Evolutionary conservation across 2,113 vertebrate genomes (phyloP).

Genomic region (Carollia perspicillata): DNA sequence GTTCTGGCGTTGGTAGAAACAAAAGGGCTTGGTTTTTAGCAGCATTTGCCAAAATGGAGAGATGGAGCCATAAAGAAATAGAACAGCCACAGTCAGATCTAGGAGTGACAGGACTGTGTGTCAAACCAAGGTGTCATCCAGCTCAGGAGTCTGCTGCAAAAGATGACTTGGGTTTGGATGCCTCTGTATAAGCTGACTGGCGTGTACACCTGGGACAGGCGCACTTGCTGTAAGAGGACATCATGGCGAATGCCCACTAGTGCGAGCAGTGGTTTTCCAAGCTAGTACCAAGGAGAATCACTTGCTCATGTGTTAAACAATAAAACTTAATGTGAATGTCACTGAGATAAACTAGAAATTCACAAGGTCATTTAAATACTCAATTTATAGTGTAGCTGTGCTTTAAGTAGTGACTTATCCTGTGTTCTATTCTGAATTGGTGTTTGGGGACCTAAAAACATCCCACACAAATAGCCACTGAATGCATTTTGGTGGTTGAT

Average conservation of each 20-base stretch:
- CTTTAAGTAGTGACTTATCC: slow-evolving; percentile 59
- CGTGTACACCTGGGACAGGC: background rate
- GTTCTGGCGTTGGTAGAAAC: background rate
- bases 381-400: slow-evolving; percentile 54
- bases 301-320: background rate
- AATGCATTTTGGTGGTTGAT: slow-evolving; percentile 50
- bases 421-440: slow-evolving; percentile 65
- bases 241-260: background rate
- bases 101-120: background rate
- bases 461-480: slow-evolving; percentile 53
- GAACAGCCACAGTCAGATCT: background rate
- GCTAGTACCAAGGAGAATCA: background rate
- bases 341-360: slow-evolving; percentile 52
- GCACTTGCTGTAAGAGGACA: background rate
- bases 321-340: slow-evolving; percentile 44
- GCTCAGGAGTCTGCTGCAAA: background rate
- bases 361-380: slow-evolving; percentile 62
- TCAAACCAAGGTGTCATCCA: background rate
- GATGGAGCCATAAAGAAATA: background rate
- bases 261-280: background rate
- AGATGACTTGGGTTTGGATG: background rate
- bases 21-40: background rate
- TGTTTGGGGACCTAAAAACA: slow-evolving; percentile 67
- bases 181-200: background rate
- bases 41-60: background rate